Evolutionary conservation across 2,888 invertebrate species (phyloP), one percentile per base, ranked within the genome.

Genomic region (Diarsia dahlii): DNA sequence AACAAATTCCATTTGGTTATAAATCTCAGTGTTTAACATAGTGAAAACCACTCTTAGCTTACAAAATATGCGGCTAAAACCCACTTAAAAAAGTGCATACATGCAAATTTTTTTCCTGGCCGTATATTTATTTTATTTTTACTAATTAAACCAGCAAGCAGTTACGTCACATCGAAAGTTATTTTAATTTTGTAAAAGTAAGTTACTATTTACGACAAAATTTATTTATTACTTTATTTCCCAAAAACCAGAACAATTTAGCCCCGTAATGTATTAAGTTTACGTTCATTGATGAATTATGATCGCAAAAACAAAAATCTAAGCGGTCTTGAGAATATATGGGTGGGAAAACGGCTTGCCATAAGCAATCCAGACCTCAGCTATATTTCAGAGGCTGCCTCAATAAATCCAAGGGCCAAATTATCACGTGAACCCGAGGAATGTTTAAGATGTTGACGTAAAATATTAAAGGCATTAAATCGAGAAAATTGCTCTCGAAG

Each of bases 331-430:
- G 67, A 63, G 52, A 69, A 86, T 76, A 79, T 76, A 84, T 78
- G 72, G 74, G 63, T 64, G 66, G 75, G 71, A 60, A 78, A 80
- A 77, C 70, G 52, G 69, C 80, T 75, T 71, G 76, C 58, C 69
- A 69, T 79, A 67, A 70, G 74, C 82, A 78, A 74, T 66, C 67
- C 82, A 62, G 71, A 54, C 56, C 72, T 76, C 66, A 62, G 71
- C 72, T 72, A 84, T 87, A 88, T 86, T 87, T 86, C 78, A 82
- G 74, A 75, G 74, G 82, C 74, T 65, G 73, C 79, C 86, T 76
- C 80, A 81, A 90, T 91, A 90, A 91, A 91, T 90, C 74, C 83
- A 65, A 72, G 68, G 71, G 62, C 71, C 68, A 81, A 81, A 87
- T 87, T 87, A 81, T 77, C 78, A 85, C 74, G 76, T 78, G 78